Conservation (phyloP, 2,797 vertebrate species). For the Microctenopoma steveboyesi region DNA sequence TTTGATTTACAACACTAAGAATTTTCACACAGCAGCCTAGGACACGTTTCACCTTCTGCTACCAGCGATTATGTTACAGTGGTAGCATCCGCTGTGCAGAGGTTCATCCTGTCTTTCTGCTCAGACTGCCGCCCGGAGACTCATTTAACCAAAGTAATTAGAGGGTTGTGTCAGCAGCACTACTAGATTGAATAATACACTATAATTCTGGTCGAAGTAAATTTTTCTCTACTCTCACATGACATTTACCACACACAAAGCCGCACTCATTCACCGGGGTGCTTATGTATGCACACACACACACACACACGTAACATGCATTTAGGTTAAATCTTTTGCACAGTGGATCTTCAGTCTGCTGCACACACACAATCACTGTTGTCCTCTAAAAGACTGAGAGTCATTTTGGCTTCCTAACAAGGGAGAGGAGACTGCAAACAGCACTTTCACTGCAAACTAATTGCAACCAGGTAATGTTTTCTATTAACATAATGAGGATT, state of each 20-base stretch:
- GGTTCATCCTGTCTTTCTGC: slow-evolving; percentile 22
- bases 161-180: slow-evolving; percentile 56
- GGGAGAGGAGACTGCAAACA: background rate
- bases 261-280: slow-evolving; percentile 8
- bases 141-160: slow-evolving; percentile 66
- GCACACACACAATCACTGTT: slow-evolving; percentile 44
- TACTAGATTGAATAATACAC: slow-evolving; percentile 36
- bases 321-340: slow-evolving; percentile 24
- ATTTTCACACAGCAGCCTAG: too few relatives aligned
- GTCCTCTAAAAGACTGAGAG: slow-evolving; percentile 27
- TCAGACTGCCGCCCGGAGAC: slow-evolving; percentile 30
- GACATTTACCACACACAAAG: slow-evolving; percentile 55
- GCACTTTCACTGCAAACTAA: background rate
- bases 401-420: slow-evolving; percentile 28
- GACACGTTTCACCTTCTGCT: too few relatives aligned
- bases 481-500: background rate
- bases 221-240: slow-evolving; percentile 43
- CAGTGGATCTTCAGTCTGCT: slow-evolving; percentile 35
- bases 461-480: background rate
- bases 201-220: slow-evolving; percentile 55
- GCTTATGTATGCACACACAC: background rate
- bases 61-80: too few relatives aligned
- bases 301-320: background rate
- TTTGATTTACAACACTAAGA: too few relatives aligned
- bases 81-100: slow-evolving; percentile 2